phyloP scores from a whole-genome alignment of 2,888 invertebrate genomes.

The Lottia gigantea region DNA sequence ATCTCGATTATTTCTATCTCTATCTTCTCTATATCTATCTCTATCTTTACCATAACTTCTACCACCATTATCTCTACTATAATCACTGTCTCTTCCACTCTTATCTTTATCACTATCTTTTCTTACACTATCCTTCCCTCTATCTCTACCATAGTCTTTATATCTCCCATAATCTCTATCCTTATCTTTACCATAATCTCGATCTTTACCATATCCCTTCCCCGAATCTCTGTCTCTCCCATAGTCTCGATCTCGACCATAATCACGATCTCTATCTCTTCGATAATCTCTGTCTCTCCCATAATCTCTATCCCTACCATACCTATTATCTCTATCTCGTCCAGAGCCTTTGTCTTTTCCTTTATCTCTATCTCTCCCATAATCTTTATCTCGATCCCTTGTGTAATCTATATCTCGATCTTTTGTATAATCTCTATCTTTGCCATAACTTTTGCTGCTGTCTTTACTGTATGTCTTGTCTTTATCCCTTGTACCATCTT shows the following conservation, averaged over 20 bases:
- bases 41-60: background rate
- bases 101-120: background rate
- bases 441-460: background rate
- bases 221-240: slow-evolving; percentile 15
- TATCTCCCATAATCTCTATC: no score
- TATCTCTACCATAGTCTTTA: slow-evolving; percentile 23
- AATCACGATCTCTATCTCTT: background rate
- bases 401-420: slow-evolving; percentile 6
- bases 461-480: background rate
- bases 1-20: slow-evolving; percentile 2
- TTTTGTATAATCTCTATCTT: background rate
- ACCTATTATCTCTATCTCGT: background rate
- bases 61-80: background rate
- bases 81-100: background rate
- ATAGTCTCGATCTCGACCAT: slow-evolving; percentile 2
- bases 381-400: slow-evolving; percentile 10
- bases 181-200: slow-evolving; percentile 1
- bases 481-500: slow-evolving; percentile 9
- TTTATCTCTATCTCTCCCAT: slow-evolving; percentile 10
- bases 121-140: background rate
- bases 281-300: background rate
- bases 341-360: slow-evolving; percentile 12
- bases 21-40: slow-evolving; percentile 8
- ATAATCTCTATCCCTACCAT: background rate
- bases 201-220: background rate